Conservation (phyloP, 2,888 invertebrate genomes). For the Idaea straminata region DNA sequence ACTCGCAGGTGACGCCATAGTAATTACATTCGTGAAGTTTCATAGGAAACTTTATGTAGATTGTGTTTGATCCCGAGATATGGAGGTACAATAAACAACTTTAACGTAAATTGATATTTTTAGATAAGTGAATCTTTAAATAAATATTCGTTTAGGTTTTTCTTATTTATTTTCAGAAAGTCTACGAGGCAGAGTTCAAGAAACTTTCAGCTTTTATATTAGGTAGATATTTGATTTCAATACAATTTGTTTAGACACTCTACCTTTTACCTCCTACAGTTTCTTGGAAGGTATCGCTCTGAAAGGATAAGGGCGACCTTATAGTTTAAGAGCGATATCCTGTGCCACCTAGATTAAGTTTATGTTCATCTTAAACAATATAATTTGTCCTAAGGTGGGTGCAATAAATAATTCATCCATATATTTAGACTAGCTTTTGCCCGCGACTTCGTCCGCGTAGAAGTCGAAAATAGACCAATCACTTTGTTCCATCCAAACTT, state of each 20-base stretch:
- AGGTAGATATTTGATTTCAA: background rate
- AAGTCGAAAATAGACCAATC: no score
- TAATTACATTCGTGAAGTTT: constrained; percentile 73
- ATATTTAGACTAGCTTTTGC: no score
- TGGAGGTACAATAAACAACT: constrained; percentile 7
- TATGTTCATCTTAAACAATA: no score
- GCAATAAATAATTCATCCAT: no score
- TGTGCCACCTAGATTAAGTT: no score
- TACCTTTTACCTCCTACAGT: no score
- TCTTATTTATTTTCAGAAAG: background rate
- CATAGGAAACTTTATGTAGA: constrained; percentile 62
- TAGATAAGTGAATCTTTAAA: background rate
- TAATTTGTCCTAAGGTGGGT: no score
- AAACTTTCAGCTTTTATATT: background rate
- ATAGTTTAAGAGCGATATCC: no score
- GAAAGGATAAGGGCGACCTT: no score
- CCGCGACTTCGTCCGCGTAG: no score
- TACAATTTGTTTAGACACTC: background rate
- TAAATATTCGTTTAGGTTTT: background rate
- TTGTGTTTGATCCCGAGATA: constrained; percentile 32
- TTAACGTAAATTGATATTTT: background rate
- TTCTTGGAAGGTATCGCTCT: no score
- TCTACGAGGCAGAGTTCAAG: background rate
- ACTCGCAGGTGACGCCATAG: constrained; percentile 70
- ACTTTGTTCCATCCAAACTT: no score